Conservation (phyloP, 2,113 vertebrate genomes). For the Mirounga angustirostris region DNA sequence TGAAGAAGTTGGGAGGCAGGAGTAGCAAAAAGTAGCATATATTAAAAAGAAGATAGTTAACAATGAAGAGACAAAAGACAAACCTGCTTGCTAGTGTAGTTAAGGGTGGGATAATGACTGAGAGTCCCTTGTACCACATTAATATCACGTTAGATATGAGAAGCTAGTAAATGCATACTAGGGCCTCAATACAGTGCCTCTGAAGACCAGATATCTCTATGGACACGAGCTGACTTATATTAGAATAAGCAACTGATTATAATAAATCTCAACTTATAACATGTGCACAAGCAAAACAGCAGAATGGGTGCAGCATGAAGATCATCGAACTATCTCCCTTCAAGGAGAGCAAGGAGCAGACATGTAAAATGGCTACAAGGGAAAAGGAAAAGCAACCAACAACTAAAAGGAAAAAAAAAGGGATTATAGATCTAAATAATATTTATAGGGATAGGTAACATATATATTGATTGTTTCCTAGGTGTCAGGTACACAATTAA, state of each 20-base stretch:
- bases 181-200: neutral
- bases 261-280: neutral
- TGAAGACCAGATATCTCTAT: neutral
- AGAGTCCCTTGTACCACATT: neutral
- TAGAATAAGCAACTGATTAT: neutral
- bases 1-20: neutral
- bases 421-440: neutral
- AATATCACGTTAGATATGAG: neutral
- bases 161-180: neutral
- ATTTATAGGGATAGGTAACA: neutral
- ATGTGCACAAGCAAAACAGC: neutral
- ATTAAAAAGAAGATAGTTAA: neutral
- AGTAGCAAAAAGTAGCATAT: neutral
- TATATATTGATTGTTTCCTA: neutral
- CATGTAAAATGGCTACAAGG: neutral
- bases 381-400: neutral
- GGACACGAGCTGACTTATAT: neutral
- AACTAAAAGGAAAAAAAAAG: neutral
- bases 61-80: neutral
- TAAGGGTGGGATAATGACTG: neutral
- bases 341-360: neutral
- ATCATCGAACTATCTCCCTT: neutral
- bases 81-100: neutral
- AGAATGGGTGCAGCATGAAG: neutral
- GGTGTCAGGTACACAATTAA: neutral